phyloP scores from a whole-genome alignment of 2,888 invertebrate species.

The Scaptodrosophila latifasciaeformis region DNA sequence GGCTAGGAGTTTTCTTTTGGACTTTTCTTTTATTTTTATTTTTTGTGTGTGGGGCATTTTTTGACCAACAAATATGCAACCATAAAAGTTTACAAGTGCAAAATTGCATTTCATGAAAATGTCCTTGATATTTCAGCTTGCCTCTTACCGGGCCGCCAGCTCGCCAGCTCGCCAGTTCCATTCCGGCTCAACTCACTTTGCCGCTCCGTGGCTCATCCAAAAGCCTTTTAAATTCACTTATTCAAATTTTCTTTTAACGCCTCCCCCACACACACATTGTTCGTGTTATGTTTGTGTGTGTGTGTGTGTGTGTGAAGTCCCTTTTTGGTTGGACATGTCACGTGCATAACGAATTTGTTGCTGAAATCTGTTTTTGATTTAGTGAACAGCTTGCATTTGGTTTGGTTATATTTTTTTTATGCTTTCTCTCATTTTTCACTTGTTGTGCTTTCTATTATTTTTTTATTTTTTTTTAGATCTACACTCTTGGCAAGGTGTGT shows the following conservation, averaged over 20 bases:
- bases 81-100: slow-evolving; percentile 67
- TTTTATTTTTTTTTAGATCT: no score
- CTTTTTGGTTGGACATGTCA: slow-evolving; percentile 54
- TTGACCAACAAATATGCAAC: slow-evolving; percentile 28
- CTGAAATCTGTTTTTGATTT: slow-evolving; percentile 67
- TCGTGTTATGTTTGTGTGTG: slow-evolving; percentile 10
- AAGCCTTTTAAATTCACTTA: slow-evolving; percentile 65
- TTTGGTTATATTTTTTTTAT: slow-evolving; percentile 12
- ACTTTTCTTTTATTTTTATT: no score
- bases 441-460: no score
- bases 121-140: slow-evolving; percentile 39
- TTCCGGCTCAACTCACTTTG: no score
- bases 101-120: slow-evolving; percentile 66
- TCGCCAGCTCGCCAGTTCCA: no score
- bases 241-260: slow-evolving; percentile 59
- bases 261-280: slow-evolving; percentile 6
- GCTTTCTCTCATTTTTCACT: background rate
- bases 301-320: background rate
- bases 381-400: slow-evolving; percentile 60
- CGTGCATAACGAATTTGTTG: slow-evolving; percentile 68
- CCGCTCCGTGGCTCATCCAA: no score
- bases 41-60: no score
- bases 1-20: no score
- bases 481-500: no score
- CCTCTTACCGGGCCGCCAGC: background rate